A percentile compares a stretch with the other conserved stretches of the same genome.
Conservation (phyloP, 2,797 vertebrate genomes). For the Hyperoplus lanceolatus region DNA sequence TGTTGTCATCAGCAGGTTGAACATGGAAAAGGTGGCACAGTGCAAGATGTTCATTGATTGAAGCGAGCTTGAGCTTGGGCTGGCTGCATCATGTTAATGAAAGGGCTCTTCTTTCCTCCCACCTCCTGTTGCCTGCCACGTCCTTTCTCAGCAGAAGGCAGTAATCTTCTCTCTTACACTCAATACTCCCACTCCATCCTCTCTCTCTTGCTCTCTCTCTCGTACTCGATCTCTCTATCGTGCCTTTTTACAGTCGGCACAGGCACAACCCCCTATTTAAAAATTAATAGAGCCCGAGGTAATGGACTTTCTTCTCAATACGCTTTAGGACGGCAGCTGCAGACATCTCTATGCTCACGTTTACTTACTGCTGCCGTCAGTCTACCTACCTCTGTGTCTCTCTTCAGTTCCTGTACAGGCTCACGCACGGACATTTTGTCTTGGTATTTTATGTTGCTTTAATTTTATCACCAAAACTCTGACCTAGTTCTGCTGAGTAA, state of each 20-base stretch:
- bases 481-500: conserved; percentile 77
- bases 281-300: conserved; percentile 27
- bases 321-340: conserved; percentile 11
- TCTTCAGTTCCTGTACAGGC: not conserved
- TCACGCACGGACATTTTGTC: conserved; percentile 31
- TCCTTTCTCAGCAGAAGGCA: conserved; percentile 32
- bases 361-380: conserved; percentile 22
- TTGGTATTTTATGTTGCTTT: conserved; percentile 66
- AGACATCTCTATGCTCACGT: conserved; percentile 23
- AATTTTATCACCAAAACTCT: conserved; percentile 69
- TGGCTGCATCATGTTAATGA: conserved; percentile 48
- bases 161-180: conserved; percentile 45
- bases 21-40: conserved; percentile 29
- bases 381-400: conserved; percentile 10
- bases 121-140: conserved; percentile 16
- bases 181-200: conserved; percentile 14
- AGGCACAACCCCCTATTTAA: conserved; percentile 25
- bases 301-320: conserved; percentile 19
- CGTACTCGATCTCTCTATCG: not conserved
- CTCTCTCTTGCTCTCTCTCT: not conserved
- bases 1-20: not conserved
- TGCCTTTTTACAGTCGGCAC: conserved; percentile 9
- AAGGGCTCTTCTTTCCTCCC: conserved; percentile 30
- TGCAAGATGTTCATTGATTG: conserved; percentile 50
- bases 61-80: conserved; percentile 1